phyloP scores from a whole-genome alignment of 2,888 invertebrate genomes.

The Abscondita cerata region DNA sequence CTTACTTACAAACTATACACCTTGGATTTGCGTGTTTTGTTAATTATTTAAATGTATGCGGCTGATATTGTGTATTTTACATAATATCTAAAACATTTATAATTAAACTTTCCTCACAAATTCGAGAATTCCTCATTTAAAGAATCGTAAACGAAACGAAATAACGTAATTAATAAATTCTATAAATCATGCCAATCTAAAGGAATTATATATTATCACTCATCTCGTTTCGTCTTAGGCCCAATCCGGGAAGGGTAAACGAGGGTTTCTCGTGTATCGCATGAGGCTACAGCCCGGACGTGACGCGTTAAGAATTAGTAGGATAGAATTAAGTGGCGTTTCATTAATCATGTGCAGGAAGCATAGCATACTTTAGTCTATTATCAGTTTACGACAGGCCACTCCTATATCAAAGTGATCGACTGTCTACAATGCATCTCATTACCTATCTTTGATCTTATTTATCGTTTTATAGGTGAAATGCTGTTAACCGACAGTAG shows the following conservation, averaged over 20 bases:
- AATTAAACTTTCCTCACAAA: too few relatives aligned
- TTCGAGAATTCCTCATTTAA: too few relatives aligned
- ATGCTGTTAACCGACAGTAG: slow-evolving; percentile 85
- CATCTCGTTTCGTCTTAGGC: slow-evolving; percentile 21
- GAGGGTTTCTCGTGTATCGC: slow-evolving; percentile 39
- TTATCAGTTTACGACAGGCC: slow-evolving; percentile 53
- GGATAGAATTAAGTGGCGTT: slow-evolving; percentile 55
- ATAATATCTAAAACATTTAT: slow-evolving; percentile 12
- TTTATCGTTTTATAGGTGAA: slow-evolving; percentile 65
- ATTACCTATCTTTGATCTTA: slow-evolving; percentile 6
- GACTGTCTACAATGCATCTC: slow-evolving; percentile 42
- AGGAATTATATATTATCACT: slow-evolving; percentile 48
- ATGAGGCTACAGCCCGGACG: slow-evolving; percentile 49
- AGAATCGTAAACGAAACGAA: not conserved
- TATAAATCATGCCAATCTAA: slow-evolving; percentile 51
- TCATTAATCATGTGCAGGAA: slow-evolving; percentile 57
- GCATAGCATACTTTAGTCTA: slow-evolving; percentile 42
- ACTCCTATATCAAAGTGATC: slow-evolving; percentile 48
- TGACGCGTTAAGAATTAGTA: slow-evolving; percentile 57
- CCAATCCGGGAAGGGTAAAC: slow-evolving; percentile 29
- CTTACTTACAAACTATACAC: slow-evolving; percentile 44
- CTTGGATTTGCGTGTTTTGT: slow-evolving; percentile 41
- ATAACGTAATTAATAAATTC: slow-evolving; percentile 38
- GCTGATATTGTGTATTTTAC: slow-evolving; percentile 28
- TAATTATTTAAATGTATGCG: slow-evolving; percentile 52